Evolutionary conservation across 2,797 vertebrate species (phyloP), one percentile per base, ranked within the genome.

Genomic region (Morus bassanus): DNA sequence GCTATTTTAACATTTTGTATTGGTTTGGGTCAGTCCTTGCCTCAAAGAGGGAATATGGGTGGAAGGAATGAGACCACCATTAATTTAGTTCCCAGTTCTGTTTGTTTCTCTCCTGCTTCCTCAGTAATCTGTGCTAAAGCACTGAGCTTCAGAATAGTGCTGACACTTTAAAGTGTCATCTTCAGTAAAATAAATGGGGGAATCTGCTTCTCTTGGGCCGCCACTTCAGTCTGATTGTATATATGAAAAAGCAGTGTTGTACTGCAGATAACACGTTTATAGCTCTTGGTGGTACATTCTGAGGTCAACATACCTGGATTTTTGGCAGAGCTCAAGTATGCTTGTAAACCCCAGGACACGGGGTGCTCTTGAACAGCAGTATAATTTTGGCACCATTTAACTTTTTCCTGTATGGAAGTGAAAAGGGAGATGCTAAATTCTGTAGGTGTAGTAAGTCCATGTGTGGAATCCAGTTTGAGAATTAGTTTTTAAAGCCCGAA

Each of bases 331-430:
- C 57, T 64, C 18, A 16, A 10, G 56, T 9, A 5, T 72, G 43
- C 64, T 61, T 53, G 27, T 60, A 14, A 45, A 51, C 35, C 54
- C 28, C 22, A 24, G 75, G 37, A 16, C 7, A 2, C 4, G 22
- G 78, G 25, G 13, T 15, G 2, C 18, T 8, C 12, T 4, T 37
- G 25, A 72, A 33, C 1, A 3, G 22, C 1, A 2, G 7, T 45
- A 4, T 35, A 8, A 18, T 33, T 12, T 57, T 37, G 13, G 43
- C 21, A 33, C 2, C 7, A 5, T 10, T 84, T 64, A 4, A 4
- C 31, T 53, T 31, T n/a, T 18, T 24, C 8, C 27, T 43, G 17
- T 30, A 3, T 13, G 27, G 65, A 17, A 74, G 56, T 31, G 33
- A n/a, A 46, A 37, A 53, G 50, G 72, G 48, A 68, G 15, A 18